Percentiles rank a stretch among this genome's conserved stretches.
Evolutionary conservation across 2,113 vertebrate species (phyloP).

Genomic region (Prochilodus magdalenae): DNA sequence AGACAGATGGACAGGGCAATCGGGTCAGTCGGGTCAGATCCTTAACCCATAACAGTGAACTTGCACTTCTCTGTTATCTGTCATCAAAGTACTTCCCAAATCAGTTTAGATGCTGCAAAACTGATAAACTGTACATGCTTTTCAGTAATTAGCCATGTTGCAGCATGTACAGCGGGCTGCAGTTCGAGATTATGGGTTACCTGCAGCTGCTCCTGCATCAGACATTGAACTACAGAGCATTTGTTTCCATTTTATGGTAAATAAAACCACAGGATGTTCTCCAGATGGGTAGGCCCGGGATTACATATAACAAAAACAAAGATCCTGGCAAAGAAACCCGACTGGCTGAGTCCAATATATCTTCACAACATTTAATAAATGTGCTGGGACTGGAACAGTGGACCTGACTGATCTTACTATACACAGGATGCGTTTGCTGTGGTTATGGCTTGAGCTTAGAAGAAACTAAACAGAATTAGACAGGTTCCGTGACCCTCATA

Average conservation of each 20-base stretch:
- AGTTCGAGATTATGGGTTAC: not conserved
- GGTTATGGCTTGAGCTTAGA: conserved; percentile 6
- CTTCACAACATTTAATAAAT: conserved; percentile 26
- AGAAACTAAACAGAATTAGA: not conserved
- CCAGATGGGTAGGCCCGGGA: not conserved
- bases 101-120: too few species aligned
- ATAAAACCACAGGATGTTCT: conserved; percentile 12
- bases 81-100: not conserved
- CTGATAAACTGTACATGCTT: not conserved
- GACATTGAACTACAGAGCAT: not conserved
- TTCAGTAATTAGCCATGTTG: not conserved
- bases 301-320: not conserved
- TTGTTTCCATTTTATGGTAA: conserved; percentile 1
- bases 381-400: conserved; percentile 7
- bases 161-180: not conserved
- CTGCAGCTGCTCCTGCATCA: not conserved
- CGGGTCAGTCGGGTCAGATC: conserved; percentile 45
- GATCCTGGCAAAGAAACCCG: not conserved
- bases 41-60: conserved; percentile 35
- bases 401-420: conserved; percentile 23
- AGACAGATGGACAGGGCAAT: conserved; percentile 56
- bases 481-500: not conserved
- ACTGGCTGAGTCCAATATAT: conserved; percentile 13
- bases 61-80: conserved; percentile 20
- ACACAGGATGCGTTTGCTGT: conserved; percentile 29